Conservation (phyloP, 2,888 invertebrate species). For the Caprella mutica region DNA sequence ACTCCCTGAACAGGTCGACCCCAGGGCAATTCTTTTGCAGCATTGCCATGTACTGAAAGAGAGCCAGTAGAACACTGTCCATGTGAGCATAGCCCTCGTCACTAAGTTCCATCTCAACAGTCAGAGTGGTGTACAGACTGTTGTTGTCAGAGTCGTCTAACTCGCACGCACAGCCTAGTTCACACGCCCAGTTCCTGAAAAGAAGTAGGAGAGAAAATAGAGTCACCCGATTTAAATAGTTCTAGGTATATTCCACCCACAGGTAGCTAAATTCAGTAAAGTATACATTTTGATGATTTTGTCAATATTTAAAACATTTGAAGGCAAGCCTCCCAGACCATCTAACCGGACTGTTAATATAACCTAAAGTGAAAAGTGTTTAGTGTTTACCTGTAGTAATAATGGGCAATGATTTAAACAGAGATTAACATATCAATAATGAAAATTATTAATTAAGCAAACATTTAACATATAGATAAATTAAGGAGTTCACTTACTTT, state of each 20-base stretch:
- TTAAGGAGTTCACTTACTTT: slow-evolving; percentile 46
- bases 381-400: no score
- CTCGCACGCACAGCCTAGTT: slow-evolving; percentile 57
- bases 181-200: slow-evolving; percentile 62
- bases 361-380: no score
- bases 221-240: not conserved
- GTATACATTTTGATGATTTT: not conserved
- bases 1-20: slow-evolving; percentile 58
- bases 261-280: not conserved
- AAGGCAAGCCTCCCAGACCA: no score
- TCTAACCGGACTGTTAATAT: no score
- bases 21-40: slow-evolving; percentile 55
- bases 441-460: not conserved
- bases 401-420: no score
- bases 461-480: not conserved
- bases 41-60: slow-evolving; percentile 69
- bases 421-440: not conserved
- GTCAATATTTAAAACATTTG: not conserved
- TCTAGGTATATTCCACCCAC: not conserved
- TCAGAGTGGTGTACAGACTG: slow-evolving; percentile 63
- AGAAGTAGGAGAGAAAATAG: not conserved
- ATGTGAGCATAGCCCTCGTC: slow-evolving; percentile 61
- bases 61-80: slow-evolving; percentile 55
- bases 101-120: slow-evolving; percentile 60
- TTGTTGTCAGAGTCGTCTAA: slow-evolving; percentile 64